Percentiles rank a stretch among this genome's conserved stretches.
These are phyloP conservation scores for Epirrita christyi DNA, from an alignment of 2,888 invertebrate species.

Conservation along the genomic window DNA sequence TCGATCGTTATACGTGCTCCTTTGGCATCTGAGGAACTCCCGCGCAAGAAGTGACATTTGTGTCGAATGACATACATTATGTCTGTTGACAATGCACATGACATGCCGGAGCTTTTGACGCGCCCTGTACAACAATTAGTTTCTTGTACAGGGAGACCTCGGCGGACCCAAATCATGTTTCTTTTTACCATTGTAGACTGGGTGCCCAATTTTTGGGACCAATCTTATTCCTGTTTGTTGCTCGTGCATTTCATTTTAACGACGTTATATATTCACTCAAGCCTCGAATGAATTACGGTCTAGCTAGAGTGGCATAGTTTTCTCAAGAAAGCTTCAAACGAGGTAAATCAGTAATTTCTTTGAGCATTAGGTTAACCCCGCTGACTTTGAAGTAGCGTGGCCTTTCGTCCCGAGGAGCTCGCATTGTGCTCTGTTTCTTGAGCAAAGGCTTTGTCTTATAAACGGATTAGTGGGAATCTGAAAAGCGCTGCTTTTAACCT, in stretches of 20 bases:
- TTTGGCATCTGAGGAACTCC: constrained; percentile 42
- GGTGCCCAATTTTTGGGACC: constrained; percentile 33
- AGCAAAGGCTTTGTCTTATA: constrained; percentile 53
- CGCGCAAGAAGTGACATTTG: constrained; percentile 44
- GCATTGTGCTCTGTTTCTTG: constrained; percentile 51
- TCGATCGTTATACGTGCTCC: constrained; percentile 43
- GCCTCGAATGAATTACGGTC: constrained; percentile 39
- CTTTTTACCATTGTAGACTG: constrained; percentile 35
- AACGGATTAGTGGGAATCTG: constrained; percentile 44
- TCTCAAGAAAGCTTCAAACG: constrained; percentile 49
- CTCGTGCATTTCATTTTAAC: not conserved
- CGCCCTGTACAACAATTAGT: constrained; percentile 58
- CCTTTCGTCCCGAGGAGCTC: constrained; percentile 55
- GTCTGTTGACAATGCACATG: constrained; percentile 56
- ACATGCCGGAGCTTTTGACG: constrained; percentile 54
- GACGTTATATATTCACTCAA: not conserved
- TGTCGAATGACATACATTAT: constrained; percentile 53
- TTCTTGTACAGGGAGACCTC: constrained; percentile 46
- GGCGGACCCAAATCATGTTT: constrained; percentile 43
- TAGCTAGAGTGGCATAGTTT: constrained; percentile 38
- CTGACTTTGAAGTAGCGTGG: constrained; percentile 61
- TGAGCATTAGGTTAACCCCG: constrained; percentile 59
- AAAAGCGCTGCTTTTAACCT: constrained; percentile 34
- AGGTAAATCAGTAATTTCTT: constrained; percentile 63
- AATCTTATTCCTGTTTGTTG: constrained; percentile 28